Conservation (phyloP, 2,888 invertebrate species). For the Hylaea fasciaria region DNA sequence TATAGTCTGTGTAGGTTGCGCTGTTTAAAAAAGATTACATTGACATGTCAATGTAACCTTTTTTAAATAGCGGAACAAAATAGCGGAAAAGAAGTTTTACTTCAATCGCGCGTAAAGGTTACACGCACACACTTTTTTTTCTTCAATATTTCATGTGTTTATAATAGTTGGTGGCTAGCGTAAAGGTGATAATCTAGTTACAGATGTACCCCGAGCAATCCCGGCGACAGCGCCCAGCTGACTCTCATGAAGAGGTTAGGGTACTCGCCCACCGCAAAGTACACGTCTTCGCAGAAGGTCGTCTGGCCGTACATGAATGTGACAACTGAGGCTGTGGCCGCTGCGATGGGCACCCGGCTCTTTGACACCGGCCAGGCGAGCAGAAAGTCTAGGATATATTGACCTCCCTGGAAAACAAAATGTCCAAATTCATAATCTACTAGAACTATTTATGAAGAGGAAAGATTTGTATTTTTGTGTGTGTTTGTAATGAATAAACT, state of each 20-base stretch:
- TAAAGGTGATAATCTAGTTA: too few species aligned
- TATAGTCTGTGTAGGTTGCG: too few species aligned
- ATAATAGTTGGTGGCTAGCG: background rate
- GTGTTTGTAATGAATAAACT: too few species aligned
- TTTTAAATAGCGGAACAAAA: too few species aligned
- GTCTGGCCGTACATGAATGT: slow-evolving; percentile 74
- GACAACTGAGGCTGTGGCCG: slow-evolving; percentile 52
- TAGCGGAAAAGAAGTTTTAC: too few species aligned
- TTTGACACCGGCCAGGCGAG: slow-evolving; percentile 69
- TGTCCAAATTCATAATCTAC: background rate
- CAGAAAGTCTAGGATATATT: slow-evolving; percentile 69
- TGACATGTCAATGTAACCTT: too few species aligned
- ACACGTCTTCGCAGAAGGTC: slow-evolving; percentile 74
- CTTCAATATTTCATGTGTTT: too few species aligned
- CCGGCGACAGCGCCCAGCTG: slow-evolving; percentile 72
- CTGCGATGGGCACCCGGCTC: slow-evolving; percentile 61
- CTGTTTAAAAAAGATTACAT: too few species aligned
- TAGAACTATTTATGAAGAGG: too few species aligned
- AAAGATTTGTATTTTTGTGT: too few species aligned
- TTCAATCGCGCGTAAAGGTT: too few species aligned
- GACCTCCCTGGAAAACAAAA: slow-evolving; percentile 62
- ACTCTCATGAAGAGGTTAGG: slow-evolving; percentile 70
- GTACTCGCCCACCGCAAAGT: slow-evolving; percentile 71
- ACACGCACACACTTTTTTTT: too few species aligned
- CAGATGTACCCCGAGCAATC: slow-evolving; percentile 58